These are phyloP conservation scores for Diadophis punctatus DNA, from an alignment of 2,113 vertebrate genomes.

Conservation along the genomic window DNA sequence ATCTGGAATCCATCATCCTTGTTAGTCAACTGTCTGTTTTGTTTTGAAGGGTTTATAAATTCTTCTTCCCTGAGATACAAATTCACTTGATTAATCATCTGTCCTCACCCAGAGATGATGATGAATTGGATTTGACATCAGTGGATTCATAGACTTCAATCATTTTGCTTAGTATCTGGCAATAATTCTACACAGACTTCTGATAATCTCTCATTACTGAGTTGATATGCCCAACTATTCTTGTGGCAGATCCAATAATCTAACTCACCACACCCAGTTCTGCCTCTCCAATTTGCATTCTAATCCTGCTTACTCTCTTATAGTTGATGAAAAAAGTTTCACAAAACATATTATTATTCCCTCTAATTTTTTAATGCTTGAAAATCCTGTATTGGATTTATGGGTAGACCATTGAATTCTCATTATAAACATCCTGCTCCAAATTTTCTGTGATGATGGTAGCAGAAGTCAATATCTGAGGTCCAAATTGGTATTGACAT, in stretches of 20 bases:
- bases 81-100: not conserved
- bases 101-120: not conserved
- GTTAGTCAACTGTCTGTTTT: not conserved
- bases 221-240: not conserved
- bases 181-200: not conserved
- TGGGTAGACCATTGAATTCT: not conserved
- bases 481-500: not conserved
- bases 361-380: not conserved
- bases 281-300: not conserved
- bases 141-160: not conserved
- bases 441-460: not conserved
- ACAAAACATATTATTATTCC: not conserved
- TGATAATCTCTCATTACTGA: not conserved
- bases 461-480: not conserved
- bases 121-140: not conserved
- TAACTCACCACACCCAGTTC: not conserved
- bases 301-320: not conserved
- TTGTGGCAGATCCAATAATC: not conserved
- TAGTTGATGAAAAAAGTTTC: not conserved
- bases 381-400: not conserved
- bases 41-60: not conserved
- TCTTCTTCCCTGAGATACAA: not conserved
- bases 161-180: not conserved
- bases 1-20: not conserved
- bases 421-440: not conserved